Evolutionary conservation across 2,113 vertebrate species (phyloP).

Genomic region (Notechis scutatus): DNA sequence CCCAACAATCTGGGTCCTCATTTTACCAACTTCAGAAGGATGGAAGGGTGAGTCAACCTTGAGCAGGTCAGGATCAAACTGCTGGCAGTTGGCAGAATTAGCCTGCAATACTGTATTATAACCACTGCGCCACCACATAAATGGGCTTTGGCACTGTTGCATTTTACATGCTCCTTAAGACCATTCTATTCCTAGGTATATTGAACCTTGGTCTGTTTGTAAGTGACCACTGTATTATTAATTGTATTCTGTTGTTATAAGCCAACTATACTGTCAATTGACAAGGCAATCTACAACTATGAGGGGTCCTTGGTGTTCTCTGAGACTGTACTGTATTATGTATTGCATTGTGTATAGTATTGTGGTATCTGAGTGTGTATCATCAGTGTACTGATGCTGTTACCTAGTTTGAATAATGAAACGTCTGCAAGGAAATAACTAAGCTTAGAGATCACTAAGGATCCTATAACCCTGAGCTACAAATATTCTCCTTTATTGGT

Average conservation of each 20-base stretch:
- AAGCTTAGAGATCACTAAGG: background rate
- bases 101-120: too few species aligned
- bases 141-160: background rate
- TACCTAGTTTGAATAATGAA: background rate
- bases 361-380: background rate
- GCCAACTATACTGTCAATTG: background rate
- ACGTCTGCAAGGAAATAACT: background rate
- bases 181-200: background rate
- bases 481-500: background rate
- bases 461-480: background rate
- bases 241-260: background rate
- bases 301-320: background rate
- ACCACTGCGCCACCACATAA: background rate
- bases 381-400: background rate
- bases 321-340: background rate
- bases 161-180: background rate
- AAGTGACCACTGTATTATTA: background rate
- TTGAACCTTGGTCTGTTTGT: background rate
- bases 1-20: too few species aligned
- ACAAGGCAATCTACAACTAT: background rate
- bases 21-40: too few species aligned
- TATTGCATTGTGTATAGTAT: background rate
- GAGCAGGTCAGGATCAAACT: too few species aligned
- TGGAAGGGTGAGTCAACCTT: too few species aligned
- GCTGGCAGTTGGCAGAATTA: too few species aligned